Evolutionary conservation across 2,888 invertebrate genomes (phyloP).

Genomic region (Morinoia aosen): DNA sequence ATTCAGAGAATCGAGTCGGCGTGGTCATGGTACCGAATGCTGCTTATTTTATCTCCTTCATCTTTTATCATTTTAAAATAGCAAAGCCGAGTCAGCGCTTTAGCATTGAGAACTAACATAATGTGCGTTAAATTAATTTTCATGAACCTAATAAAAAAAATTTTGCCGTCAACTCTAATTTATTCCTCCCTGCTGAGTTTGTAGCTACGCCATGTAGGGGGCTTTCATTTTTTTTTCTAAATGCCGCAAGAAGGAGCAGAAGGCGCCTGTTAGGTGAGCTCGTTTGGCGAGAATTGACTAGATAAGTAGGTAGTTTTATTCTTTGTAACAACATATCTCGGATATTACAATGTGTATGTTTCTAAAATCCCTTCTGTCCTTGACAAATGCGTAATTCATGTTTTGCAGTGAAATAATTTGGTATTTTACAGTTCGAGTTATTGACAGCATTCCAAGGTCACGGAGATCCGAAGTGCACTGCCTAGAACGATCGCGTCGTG

Average conservation of each 20-base stretch:
- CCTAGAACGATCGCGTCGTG: background rate
- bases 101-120: background rate
- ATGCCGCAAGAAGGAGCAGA: background rate
- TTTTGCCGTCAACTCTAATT: background rate
- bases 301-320: background rate
- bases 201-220: background rate
- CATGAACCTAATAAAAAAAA: background rate
- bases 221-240: background rate
- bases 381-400: background rate
- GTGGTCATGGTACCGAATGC: background rate
- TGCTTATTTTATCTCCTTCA: background rate
- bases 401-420: background rate
- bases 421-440: background rate
- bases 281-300: background rate
- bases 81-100: background rate
- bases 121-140: background rate
- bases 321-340: background rate
- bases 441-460: background rate
- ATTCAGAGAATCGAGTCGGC: background rate
- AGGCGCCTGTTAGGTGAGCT: background rate
- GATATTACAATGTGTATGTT: background rate
- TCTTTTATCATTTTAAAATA: background rate
- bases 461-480: background rate
- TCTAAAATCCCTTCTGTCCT: background rate
- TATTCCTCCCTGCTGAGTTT: background rate